These are phyloP conservation scores for Pongo abelii DNA, from an alignment of 2,113 vertebrate species.

Conservation along the genomic window DNA sequence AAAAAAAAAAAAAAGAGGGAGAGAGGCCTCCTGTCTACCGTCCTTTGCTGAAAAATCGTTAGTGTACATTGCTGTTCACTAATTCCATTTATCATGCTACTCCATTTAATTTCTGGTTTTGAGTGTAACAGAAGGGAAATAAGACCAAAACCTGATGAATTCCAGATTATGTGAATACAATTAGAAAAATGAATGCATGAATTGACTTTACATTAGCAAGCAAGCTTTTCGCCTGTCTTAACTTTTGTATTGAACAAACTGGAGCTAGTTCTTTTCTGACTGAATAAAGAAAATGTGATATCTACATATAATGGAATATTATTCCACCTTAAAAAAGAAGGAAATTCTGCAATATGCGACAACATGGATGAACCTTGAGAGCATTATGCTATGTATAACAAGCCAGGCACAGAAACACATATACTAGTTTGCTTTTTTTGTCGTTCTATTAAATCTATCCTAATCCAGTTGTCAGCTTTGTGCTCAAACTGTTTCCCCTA, in stretches of 20 bases:
- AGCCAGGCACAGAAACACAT: neutral
- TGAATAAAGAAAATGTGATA: neutral
- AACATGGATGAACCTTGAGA: neutral
- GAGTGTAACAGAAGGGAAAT: conserved; percentile 35
- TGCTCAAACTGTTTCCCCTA: neutral
- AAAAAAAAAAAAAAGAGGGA: neutral
- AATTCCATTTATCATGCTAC: neutral
- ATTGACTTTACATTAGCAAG: conserved; percentile 64
- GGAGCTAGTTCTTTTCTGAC: conserved; percentile 66
- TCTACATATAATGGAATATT: neutral
- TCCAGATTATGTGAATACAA: conserved; percentile 23
- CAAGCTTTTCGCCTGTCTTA: conserved; percentile 56
- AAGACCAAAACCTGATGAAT: conserved; percentile 51
- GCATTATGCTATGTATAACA: neutral
- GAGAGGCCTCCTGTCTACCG: neutral
- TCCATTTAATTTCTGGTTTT: conserved; percentile 62
- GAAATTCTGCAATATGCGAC: neutral
- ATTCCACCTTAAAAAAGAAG: neutral
- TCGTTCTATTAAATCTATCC: neutral
- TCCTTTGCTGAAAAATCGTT: neutral
- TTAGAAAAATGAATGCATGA: conserved; percentile 45
- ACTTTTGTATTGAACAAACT: conserved; percentile 65
- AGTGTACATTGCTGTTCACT: neutral
- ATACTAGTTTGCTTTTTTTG: neutral
- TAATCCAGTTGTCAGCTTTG: neutral